phyloP scores from a whole-genome alignment of 1,140 invertebrate genomes.

The Mercenaria mercenaria region DNA sequence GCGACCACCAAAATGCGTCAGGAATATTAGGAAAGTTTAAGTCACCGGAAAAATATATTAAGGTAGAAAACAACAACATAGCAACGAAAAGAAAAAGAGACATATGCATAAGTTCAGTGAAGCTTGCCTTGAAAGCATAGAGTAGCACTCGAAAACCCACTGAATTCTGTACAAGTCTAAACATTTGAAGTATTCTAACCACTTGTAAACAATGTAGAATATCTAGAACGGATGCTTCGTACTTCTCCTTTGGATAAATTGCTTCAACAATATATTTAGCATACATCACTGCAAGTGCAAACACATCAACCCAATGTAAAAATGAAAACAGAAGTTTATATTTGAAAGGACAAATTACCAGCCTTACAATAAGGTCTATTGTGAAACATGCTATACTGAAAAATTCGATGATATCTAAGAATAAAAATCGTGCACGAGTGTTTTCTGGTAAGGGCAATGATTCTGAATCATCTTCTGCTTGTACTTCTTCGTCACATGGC shows the following conservation, averaged over 20 bases:
- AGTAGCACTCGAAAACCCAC: constrained; percentile 98
- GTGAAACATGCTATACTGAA: constrained; percentile 41
- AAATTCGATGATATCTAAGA: constrained; percentile 48
- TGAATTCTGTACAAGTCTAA: constrained; percentile 89
- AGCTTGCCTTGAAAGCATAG: constrained; percentile 89
- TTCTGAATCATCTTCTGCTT: neutral
- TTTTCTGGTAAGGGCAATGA: constrained; percentile 26
- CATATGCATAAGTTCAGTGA: constrained; percentile 71
- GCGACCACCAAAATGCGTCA: constrained; percentile 97
- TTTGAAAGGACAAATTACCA: constrained; percentile 10
- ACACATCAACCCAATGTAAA: constrained; percentile 57
- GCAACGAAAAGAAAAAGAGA: constrained; percentile 72
- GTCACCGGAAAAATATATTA: constrained; percentile 73
- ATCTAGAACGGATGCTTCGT: constrained; percentile 51
- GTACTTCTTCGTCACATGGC: neutral
- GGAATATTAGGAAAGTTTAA: constrained; percentile 91
- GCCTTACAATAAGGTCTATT: constrained; percentile 4
- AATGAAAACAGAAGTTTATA: constrained; percentile 24
- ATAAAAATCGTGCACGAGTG: constrained; percentile 5
- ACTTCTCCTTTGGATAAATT: constrained; percentile 41
- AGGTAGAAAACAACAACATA: constrained; percentile 72
- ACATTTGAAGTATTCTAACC: constrained; percentile 75
- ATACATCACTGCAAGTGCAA: constrained; percentile 52
- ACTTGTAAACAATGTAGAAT: constrained; percentile 70
- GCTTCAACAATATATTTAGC: constrained; percentile 34